Conservation (phyloP, 2,797 vertebrate species). For the Neostethus bicornis region DNA sequence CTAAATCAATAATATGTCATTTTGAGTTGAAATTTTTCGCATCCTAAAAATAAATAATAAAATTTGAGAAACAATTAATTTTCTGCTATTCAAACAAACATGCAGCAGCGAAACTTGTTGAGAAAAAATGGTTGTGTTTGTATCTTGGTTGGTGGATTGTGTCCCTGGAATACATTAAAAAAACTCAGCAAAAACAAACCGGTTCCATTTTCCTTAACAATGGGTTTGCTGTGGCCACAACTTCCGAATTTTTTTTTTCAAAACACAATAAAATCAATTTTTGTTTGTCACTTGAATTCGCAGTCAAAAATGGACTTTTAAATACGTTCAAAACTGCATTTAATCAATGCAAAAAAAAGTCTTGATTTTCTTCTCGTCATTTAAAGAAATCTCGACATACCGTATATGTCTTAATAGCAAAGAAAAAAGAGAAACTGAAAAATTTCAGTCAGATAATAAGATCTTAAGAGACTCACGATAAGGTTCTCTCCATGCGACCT, state of each 20-base stretch:
- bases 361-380: no score
- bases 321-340: no score
- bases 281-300: no score
- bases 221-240: conserved; percentile 1
- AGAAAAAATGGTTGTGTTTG: conserved; percentile 8
- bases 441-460: neutral
- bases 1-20: no score
- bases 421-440: conserved; percentile 7
- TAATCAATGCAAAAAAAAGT: no score
- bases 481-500: conserved; percentile 87
- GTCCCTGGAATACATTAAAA: conserved; percentile 15
- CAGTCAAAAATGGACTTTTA: no score
- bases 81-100: neutral
- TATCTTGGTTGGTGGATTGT: conserved; percentile 1
- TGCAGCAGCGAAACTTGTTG: neutral
- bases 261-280: no score
- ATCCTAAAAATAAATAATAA: neutral
- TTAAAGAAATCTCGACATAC: no score
- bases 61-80: neutral
- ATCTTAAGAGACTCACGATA: conserved; percentile 86
- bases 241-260: no score
- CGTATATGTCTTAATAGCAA: no score
- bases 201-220: conserved; percentile 1
- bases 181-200: conserved; percentile 5
- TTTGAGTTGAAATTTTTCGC: no score